A percentile compares a stretch with the other conserved stretches of the same genome.
Evolutionary conservation across 2,113 vertebrate species (phyloP).

Genomic region (Sclerurus mexicanus): DNA sequence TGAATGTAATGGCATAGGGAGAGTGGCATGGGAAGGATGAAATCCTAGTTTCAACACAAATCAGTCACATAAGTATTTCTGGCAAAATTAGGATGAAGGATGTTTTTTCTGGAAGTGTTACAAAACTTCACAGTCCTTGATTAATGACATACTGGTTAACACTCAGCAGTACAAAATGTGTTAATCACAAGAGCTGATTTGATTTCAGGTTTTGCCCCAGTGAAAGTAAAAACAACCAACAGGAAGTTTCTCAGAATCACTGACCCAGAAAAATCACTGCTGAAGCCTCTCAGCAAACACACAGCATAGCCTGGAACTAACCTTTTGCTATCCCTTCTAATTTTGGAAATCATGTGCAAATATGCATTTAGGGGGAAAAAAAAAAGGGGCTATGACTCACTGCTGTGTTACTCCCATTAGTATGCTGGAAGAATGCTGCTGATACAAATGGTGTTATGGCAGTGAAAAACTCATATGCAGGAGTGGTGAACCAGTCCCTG

Average conservation of each 20-base stretch:
- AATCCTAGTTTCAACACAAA: not conserved
- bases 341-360: conserved; percentile 48
- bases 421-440: not conserved
- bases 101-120: conserved; percentile 10
- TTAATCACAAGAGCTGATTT: not conserved
- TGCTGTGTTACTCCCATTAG: conserved; percentile 33
- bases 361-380: not conserved
- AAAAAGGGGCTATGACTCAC: conserved; percentile 14
- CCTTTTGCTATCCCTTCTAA: conserved; percentile 40
- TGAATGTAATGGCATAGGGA: not conserved
- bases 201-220: conserved; percentile 12
- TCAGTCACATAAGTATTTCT: not conserved
- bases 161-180: not conserved
- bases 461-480: not conserved
- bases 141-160: not conserved
- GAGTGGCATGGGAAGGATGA: not conserved
- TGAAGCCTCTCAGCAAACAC: not conserved
- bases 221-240: conserved; percentile 19
- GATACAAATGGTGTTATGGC: not conserved
- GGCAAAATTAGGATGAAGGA: not conserved
- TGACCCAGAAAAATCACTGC: conserved; percentile 21
- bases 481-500: conserved; percentile 3
- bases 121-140: not conserved
- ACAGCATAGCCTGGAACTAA: conserved; percentile 15
- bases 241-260: not conserved